phyloP scores from a whole-genome alignment of 2,888 invertebrate genomes.

The Stenchaetothrips biformis region DNA sequence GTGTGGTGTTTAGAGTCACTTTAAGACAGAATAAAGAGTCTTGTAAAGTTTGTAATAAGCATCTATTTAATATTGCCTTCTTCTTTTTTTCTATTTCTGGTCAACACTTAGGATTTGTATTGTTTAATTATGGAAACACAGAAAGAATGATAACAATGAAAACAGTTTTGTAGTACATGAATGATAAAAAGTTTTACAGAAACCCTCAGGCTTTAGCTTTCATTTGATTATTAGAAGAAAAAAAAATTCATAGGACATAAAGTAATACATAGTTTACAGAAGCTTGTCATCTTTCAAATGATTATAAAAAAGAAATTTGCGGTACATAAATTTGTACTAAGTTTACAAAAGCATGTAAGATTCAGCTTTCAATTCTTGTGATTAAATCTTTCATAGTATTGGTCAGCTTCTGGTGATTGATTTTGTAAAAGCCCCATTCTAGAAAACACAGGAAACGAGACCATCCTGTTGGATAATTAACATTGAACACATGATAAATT shows the following conservation, averaged over 20 bases:
- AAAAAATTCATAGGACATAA: neutral
- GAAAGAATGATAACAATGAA: neutral
- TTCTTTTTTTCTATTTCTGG: neutral
- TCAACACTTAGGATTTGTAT: neutral
- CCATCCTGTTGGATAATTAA: neutral
- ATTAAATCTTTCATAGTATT: neutral
- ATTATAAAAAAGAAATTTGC: neutral
- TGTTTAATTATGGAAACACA: neutral
- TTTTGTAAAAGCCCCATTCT: conserved; percentile 1
- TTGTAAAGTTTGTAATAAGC: neutral
- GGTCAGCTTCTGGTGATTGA: neutral
- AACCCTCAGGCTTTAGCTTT: too few relatives aligned
- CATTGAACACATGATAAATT: neutral
- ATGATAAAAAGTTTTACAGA: neutral
- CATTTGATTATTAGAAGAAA: neutral
- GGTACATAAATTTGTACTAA: neutral
- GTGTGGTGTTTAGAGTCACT: neutral
- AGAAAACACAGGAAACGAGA: neutral
- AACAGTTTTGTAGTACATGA: neutral
- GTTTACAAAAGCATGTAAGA: neutral
- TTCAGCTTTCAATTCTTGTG: neutral
- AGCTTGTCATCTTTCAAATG: neutral
- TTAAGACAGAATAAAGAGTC: neutral
- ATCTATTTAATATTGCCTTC: neutral
- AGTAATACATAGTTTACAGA: neutral